Percentiles rank a stretch among this genome's conserved stretches.
These are phyloP conservation scores for Eonycteris spelaea DNA, from an alignment of 2,113 vertebrate genomes.

Conservation along the genomic window DNA sequence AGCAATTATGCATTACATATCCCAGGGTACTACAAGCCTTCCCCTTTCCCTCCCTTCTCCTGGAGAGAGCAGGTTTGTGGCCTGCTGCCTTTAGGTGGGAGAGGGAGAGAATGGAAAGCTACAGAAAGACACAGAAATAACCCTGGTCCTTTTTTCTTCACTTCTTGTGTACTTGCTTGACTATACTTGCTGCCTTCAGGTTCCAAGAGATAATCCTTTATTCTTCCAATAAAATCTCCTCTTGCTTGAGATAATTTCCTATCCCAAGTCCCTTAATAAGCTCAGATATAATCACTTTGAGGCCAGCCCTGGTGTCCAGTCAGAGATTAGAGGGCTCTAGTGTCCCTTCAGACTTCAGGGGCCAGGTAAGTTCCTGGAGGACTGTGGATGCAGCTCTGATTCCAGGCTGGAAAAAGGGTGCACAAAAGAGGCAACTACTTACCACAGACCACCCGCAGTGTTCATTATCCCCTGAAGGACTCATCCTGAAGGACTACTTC, in stretches of 20 bases:
- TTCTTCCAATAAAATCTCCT: neutral
- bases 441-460: neutral
- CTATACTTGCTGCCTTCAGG: neutral
- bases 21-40: neutral
- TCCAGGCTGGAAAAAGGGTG: neutral
- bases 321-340: neutral
- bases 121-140: neutral
- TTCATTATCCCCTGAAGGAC: neutral
- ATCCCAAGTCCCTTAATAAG: neutral
- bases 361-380: neutral
- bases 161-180: neutral
- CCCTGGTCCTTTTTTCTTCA: neutral
- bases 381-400: neutral
- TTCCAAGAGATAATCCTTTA: neutral
- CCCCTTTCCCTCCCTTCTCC: constrained; percentile 11
- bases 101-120: neutral
- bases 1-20: constrained; percentile 49
- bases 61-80: constrained; percentile 33
- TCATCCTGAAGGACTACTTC: neutral
- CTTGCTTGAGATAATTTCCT: neutral
- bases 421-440: neutral
- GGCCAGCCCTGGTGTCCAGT: neutral
- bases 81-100: constrained; percentile 7
- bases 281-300: neutral
- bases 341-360: neutral